Conservation (phyloP, 2,113 vertebrate species). For the Sigmodon hispidus region DNA sequence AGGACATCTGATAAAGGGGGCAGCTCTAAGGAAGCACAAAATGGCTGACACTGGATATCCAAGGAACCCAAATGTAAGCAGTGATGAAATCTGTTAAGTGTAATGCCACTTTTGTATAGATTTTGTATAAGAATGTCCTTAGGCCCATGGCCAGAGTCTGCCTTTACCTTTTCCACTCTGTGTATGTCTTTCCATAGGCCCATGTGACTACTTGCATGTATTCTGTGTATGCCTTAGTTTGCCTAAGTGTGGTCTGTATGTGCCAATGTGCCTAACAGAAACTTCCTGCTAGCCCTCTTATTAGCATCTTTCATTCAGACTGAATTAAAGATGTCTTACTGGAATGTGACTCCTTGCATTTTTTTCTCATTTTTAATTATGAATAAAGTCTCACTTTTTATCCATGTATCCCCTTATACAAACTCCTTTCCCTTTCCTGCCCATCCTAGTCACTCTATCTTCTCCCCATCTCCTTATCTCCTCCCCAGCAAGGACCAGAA, state of each 20-base stretch:
- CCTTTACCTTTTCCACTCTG: not conserved
- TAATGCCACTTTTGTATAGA: not conserved
- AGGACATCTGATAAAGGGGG: not conserved
- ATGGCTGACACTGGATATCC: not conserved
- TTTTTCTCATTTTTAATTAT: too few species aligned
- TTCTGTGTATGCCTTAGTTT: not conserved
- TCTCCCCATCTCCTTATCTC: too few species aligned
- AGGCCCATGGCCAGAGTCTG: not conserved
- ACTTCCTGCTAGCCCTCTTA: not conserved
- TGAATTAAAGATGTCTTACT: not conserved
- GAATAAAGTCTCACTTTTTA: too few species aligned
- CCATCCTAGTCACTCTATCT: too few species aligned
- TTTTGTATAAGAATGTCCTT: not conserved
- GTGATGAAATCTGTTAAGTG: not conserved
- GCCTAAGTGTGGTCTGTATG: not conserved
- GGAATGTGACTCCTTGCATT: too few species aligned
- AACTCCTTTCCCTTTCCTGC: too few species aligned
- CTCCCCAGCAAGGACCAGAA: too few species aligned
- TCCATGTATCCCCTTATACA: too few species aligned
- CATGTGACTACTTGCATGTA: not conserved
- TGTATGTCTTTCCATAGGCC: not conserved
- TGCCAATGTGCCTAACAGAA: not conserved
- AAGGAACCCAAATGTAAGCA: not conserved
- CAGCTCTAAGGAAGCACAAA: not conserved
- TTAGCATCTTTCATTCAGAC: not conserved